Conservation (phyloP, 2,113 vertebrate species). For the Barnardius zonarius region DNA sequence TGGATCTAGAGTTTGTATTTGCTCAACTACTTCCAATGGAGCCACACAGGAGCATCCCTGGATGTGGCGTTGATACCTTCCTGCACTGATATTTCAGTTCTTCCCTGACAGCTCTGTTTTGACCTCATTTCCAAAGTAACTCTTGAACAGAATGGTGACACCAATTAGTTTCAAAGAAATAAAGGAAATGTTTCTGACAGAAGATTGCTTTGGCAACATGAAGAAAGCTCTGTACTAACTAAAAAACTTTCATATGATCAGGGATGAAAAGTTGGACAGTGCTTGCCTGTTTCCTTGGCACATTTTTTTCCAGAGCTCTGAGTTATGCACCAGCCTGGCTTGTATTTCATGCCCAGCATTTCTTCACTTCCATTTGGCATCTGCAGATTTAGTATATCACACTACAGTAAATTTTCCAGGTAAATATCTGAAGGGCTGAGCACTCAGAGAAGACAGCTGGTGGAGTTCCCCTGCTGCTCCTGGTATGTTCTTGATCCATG, state of each 20-base stretch:
- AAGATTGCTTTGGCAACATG: not conserved
- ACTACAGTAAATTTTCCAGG: not conserved
- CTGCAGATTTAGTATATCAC: not conserved
- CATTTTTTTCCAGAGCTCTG: not conserved
- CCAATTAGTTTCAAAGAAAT: not conserved
- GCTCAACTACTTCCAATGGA: not conserved
- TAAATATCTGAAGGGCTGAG: not conserved
- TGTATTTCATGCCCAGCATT: not conserved
- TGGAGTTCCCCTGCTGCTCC: not conserved
- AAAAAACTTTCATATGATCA: not conserved
- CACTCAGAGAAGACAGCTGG: not conserved
- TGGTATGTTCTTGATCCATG: not conserved
- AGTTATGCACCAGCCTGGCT: not conserved
- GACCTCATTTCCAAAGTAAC: not conserved
- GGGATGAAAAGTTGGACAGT: not conserved
- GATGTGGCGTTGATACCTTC: not conserved
- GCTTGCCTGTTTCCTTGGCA: not conserved
- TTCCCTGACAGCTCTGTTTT: not conserved
- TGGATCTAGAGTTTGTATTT: not conserved
- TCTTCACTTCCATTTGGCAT: not conserved
- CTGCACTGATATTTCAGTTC: not conserved
- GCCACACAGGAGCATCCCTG: not conserved
- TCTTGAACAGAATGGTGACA: not conserved
- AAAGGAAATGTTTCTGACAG: not conserved
- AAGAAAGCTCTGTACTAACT: not conserved